These are phyloP conservation scores for Tricholauxania praeusta DNA, from an alignment of 2,888 invertebrate species.

Conservation along the genomic window DNA sequence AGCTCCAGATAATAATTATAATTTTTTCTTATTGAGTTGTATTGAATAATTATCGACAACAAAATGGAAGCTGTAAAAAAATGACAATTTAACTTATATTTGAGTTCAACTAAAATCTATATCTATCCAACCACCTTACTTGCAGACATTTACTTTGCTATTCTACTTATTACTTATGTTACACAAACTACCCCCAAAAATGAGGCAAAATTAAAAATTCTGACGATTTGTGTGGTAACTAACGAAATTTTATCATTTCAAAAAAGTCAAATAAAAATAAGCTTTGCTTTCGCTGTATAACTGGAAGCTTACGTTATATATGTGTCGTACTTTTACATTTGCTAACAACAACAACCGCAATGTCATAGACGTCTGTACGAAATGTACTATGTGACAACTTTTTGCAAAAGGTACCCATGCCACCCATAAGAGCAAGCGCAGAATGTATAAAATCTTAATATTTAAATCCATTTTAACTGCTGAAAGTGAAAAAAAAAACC, in stretches of 20 bases:
- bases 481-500: not conserved
- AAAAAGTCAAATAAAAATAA: not conserved
- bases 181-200: slow-evolving; percentile 8
- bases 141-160: no score
- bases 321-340: not conserved
- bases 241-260: slow-evolving; percentile 1
- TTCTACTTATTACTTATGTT: no score
- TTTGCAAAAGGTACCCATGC: slow-evolving; percentile 5
- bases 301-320: not conserved
- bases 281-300: not conserved
- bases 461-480: not conserved
- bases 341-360: not conserved
- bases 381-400: slow-evolving; percentile 15
- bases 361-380: not conserved
- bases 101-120: no score
- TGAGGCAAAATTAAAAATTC: slow-evolving; percentile 6
- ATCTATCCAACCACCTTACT: no score
- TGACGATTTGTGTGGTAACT: slow-evolving; percentile 1
- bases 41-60: no score
- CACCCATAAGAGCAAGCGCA: not conserved
- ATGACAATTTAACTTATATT: no score
- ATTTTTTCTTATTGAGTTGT: no score
- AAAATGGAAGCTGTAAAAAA: no score
- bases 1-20: no score
- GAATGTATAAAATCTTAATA: not conserved